These are phyloP conservation scores for Globia sparganii DNA, from an alignment of 2,888 invertebrate genomes.

Conservation along the genomic window DNA sequence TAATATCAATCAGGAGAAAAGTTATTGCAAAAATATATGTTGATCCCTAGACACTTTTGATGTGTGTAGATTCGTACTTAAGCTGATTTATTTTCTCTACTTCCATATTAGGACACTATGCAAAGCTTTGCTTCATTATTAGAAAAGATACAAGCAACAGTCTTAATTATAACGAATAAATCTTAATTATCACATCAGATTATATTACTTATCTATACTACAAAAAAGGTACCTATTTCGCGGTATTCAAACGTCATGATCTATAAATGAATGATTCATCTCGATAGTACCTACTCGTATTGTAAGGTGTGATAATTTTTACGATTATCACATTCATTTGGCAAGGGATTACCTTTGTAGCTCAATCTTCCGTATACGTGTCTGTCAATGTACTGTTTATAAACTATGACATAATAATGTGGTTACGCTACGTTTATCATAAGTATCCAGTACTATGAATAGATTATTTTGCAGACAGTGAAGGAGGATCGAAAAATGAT, in stretches of 20 bases:
- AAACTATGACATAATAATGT: constrained; percentile 20
- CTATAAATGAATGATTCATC: constrained; percentile 29
- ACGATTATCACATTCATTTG: constrained; percentile 40
- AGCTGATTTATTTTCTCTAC: no score
- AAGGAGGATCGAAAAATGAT: no score
- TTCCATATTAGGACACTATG: no score
- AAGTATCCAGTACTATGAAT: background rate
- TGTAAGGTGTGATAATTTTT: constrained; percentile 12
- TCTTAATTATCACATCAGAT: no score
- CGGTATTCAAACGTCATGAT: background rate
- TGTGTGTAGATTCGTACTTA: no score
- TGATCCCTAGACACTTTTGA: no score
- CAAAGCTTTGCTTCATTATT: no score
- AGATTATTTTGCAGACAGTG: background rate
- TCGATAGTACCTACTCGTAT: constrained; percentile 18
- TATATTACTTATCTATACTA: background rate
- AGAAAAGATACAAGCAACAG: no score
- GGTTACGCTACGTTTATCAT: constrained; percentile 2
- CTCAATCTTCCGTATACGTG: constrained; percentile 23
- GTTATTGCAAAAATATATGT: no score
- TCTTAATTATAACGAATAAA: no score
- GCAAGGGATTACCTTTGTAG: constrained; percentile 22
- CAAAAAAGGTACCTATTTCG: constrained; percentile 5
- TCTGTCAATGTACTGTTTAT: constrained; percentile 21
- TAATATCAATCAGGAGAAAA: no score